phyloP scores from a whole-genome alignment of 2,888 invertebrate species.

The Osedax fenrisi region DNA sequence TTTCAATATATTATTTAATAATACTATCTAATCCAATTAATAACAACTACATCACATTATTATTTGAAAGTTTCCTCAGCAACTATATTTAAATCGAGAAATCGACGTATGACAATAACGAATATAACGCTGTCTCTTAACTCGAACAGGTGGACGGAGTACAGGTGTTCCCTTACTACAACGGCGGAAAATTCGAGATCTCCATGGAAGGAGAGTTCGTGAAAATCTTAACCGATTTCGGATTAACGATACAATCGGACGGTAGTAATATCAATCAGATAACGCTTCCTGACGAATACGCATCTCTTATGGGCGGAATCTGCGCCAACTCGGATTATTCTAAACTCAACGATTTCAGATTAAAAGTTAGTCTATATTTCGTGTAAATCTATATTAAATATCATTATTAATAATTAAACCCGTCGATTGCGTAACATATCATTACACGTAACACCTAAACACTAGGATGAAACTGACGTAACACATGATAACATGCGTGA shows the following conservation, averaged over 20 bases:
- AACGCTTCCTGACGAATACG: slow-evolving; percentile 13
- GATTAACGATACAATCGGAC: slow-evolving; percentile 16
- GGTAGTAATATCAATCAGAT: not conserved
- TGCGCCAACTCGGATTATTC: slow-evolving; percentile 6
- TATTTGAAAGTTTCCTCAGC: too few relatives aligned
- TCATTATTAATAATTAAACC: too few relatives aligned
- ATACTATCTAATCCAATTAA: too few relatives aligned
- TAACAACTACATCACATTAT: too few relatives aligned
- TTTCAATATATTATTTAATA: too few relatives aligned
- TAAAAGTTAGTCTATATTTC: too few relatives aligned
- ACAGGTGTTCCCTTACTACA: not conserved
- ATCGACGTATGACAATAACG: too few relatives aligned
- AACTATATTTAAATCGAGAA: too few relatives aligned
- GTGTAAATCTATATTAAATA: too few relatives aligned
- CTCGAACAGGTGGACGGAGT: not conserved
- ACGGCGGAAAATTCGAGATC: not conserved
- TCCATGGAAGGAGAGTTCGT: slow-evolving; percentile 6
- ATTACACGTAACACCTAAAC: too few relatives aligned
- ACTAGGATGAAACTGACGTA: not conserved
- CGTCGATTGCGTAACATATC: too few relatives aligned
- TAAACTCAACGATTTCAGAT: not conserved
- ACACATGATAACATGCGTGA: not conserved
- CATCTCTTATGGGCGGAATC: not conserved
- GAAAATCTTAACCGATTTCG: slow-evolving; percentile 16
- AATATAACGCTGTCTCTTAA: too few relatives aligned